These are phyloP conservation scores for Platynereis dumerilii DNA, from an alignment of 2,888 invertebrate species.

Conservation along the genomic window DNA sequence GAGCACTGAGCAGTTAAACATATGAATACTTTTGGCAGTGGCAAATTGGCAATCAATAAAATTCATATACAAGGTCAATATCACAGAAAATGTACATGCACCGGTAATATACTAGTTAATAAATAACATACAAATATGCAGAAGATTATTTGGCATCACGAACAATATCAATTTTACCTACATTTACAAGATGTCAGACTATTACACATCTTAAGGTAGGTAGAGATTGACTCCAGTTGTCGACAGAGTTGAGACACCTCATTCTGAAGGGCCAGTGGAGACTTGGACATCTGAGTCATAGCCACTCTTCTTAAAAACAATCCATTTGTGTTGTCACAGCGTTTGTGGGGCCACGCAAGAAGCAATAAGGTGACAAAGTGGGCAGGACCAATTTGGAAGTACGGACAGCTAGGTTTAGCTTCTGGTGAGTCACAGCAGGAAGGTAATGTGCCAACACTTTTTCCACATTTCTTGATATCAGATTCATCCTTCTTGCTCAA, in stretches of 20 bases:
- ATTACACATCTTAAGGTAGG: slow-evolving; percentile 19
- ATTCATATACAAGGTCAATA: too few relatives aligned
- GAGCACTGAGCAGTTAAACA: too few relatives aligned
- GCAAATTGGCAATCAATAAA: too few relatives aligned
- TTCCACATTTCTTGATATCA: background rate
- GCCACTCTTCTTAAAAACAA: background rate
- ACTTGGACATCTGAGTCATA: slow-evolving; percentile 11
- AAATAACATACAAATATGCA: too few relatives aligned
- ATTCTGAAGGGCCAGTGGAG: slow-evolving; percentile 27
- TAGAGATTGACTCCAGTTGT: slow-evolving; percentile 28
- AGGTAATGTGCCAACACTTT: background rate
- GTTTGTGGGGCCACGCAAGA: slow-evolving; percentile 41
- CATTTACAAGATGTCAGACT: background rate
- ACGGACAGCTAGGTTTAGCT: background rate
- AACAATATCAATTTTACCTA: too few relatives aligned
- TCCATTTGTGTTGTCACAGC: slow-evolving; percentile 3
- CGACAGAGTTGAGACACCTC: slow-evolving; percentile 27
- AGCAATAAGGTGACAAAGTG: slow-evolving; percentile 37
- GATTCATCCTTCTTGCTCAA: background rate
- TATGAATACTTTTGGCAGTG: too few relatives aligned
- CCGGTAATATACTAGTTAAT: too few relatives aligned
- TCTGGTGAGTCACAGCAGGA: background rate
- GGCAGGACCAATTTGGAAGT: slow-evolving; percentile 18
- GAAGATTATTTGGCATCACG: too few relatives aligned
- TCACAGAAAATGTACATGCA: too few relatives aligned